Conservation (phyloP, 2,113 vertebrate species). For the Stercorarius parasiticus region DNA sequence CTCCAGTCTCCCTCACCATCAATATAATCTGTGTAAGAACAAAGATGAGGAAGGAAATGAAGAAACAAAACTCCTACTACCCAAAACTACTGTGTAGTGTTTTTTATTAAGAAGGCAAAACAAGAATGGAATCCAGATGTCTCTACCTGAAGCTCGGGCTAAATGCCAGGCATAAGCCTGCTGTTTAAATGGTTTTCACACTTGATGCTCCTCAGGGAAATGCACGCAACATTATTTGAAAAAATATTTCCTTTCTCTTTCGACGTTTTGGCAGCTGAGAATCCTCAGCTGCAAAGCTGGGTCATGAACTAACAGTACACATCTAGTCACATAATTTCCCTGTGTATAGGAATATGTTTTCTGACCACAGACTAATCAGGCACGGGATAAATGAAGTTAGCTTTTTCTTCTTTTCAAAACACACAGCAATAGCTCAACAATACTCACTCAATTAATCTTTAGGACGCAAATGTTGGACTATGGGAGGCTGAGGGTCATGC, state of each 20-base stretch:
- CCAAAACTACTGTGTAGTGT: slow-evolving; percentile 32
- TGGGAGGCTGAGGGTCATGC: neutral
- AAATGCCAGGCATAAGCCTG: slow-evolving; percentile 66
- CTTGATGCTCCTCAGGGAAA: slow-evolving; percentile 58
- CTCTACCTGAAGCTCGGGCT: slow-evolving; percentile 67
- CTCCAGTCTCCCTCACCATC: slow-evolving; percentile 96
- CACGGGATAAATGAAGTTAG: neutral
- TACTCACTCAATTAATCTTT: neutral
- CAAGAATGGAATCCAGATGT: slow-evolving; percentile 78
- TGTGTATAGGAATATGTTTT: slow-evolving; percentile 10
- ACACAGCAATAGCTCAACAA: neutral
- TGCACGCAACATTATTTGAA: slow-evolving; percentile 43
- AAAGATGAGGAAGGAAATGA: neutral
- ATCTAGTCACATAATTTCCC: slow-evolving; percentile 29
- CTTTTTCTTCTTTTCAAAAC: neutral
- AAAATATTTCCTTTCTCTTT: slow-evolving; percentile 69
- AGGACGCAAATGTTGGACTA: neutral
- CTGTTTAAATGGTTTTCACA: slow-evolving; percentile 76
- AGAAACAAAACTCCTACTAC: neutral
- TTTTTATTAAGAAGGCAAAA: slow-evolving; percentile 47
- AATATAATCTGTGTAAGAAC: slow-evolving; percentile 82
- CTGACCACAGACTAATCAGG: slow-evolving; percentile 18
- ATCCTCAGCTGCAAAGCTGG: slow-evolving; percentile 39
- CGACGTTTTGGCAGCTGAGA: slow-evolving; percentile 54
- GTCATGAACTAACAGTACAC: slow-evolving; percentile 28